These are phyloP conservation scores for Lagria hirta DNA, from an alignment of 2,888 invertebrate genomes.

Conservation along the genomic window DNA sequence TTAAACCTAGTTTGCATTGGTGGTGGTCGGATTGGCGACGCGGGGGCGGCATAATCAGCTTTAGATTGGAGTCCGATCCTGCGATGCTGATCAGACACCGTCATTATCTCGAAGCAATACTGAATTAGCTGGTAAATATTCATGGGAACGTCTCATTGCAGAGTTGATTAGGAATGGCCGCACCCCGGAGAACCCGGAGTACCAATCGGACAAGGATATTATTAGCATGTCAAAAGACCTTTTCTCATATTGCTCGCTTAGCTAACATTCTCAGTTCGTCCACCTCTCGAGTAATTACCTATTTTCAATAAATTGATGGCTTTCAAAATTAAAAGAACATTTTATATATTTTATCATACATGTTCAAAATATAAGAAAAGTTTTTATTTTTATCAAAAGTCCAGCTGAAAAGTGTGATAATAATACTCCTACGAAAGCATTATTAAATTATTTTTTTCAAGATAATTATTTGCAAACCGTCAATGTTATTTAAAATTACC, in stretches of 20 bases:
- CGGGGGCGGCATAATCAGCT: constrained; percentile 46
- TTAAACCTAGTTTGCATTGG: too few relatives aligned
- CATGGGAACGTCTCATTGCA: constrained; percentile 56
- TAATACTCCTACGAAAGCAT: too few relatives aligned
- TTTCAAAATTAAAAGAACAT: too few relatives aligned
- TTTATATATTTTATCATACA: too few relatives aligned
- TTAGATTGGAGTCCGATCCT: constrained; percentile 42
- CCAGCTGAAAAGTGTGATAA: too few relatives aligned
- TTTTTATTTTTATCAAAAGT: too few relatives aligned
- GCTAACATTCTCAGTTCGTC: constrained; percentile 9
- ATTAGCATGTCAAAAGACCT: constrained; percentile 42
- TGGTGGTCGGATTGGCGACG: constrained; percentile 24
- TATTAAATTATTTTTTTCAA: too few relatives aligned
- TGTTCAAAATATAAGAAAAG: too few relatives aligned
- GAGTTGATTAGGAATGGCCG: constrained; percentile 46
- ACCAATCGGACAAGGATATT: constrained; percentile 35
- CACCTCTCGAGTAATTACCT: too few relatives aligned
- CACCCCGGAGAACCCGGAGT: constrained; percentile 33
- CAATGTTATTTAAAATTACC: too few relatives aligned
- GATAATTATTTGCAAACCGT: too few relatives aligned
- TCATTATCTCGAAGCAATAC: constrained; percentile 50
- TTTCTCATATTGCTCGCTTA: constrained; percentile 31
- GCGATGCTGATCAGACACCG: constrained; percentile 44
- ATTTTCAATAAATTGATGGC: too few relatives aligned
- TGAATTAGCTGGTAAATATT: constrained; percentile 53